Conservation (phyloP, 2,797 vertebrate species). For the Dendrocincla fuliginosa region DNA sequence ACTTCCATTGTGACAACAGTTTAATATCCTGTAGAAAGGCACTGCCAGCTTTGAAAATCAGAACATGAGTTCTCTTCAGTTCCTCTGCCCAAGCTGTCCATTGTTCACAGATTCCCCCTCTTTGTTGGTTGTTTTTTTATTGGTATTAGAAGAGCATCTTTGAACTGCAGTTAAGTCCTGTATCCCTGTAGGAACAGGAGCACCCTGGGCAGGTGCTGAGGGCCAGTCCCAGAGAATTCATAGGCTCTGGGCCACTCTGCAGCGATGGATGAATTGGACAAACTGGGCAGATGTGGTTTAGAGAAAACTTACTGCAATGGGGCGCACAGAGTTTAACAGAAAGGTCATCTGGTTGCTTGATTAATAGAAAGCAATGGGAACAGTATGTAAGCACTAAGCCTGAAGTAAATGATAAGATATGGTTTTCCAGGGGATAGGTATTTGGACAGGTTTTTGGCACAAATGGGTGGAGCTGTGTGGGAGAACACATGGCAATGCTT, state of each 20-base stretch:
- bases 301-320: neutral
- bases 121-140: neutral
- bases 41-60: neutral
- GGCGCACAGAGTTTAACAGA: neutral
- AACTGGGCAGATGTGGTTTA: neutral
- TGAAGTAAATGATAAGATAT: neutral
- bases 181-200: neutral
- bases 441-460: slow-evolving; percentile 31
- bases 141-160: neutral
- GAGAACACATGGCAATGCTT: slow-evolving; percentile 34
- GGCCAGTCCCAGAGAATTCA: neutral
- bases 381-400: neutral
- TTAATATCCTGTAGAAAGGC: neutral
- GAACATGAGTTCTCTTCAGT: neutral
- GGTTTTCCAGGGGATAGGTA: slow-evolving; percentile 3
- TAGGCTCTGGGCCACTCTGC: neutral
- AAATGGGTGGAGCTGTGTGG: neutral
- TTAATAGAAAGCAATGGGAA: neutral
- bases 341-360: neutral
- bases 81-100: neutral
- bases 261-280: neutral
- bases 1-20: neutral
- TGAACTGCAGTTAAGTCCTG: neutral
- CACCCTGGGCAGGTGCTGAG: neutral
- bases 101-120: neutral